Conservation (phyloP, 2,113 vertebrate genomes). For the Loxodonta africana region DNA sequence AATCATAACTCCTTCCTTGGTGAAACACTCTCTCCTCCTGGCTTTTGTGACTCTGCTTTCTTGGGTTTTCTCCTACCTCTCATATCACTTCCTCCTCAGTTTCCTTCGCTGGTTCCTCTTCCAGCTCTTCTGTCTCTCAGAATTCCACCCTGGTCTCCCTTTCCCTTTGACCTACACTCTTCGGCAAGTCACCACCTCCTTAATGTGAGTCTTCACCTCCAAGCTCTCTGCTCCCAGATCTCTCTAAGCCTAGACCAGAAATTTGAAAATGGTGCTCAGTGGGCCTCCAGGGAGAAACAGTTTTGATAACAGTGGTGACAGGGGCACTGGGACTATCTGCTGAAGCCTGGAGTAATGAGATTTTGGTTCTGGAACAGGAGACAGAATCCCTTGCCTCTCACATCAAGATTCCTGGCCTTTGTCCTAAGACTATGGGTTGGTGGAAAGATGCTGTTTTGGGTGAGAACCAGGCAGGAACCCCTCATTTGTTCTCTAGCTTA, state of each 20-base stretch:
- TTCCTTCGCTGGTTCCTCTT: fast-evolving
- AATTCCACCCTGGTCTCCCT: background rate
- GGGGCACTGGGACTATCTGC: background rate
- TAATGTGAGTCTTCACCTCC: too few relatives aligned
- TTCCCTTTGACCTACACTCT: background rate
- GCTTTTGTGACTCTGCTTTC: background rate
- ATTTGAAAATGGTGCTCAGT: background rate
- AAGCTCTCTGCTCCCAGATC: background rate
- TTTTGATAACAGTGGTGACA: too few relatives aligned
- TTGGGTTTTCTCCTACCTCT: background rate
- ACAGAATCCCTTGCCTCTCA: background rate
- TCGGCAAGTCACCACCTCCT: background rate
- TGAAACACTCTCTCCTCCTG: background rate
- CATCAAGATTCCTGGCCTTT: background rate
- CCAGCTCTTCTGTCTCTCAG: background rate
- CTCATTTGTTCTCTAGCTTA: background rate
- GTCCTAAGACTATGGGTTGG: background rate
- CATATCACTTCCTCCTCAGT: fast-evolving
- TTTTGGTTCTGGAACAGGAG: background rate
- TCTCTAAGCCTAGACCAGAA: background rate
- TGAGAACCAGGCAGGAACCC: background rate
- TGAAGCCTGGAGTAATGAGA: background rate
- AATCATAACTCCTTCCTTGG: fast-evolving
- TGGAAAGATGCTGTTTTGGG: background rate
- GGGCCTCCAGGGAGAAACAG: background rate